Evolutionary conservation across 2,113 vertebrate genomes (phyloP), one percentile per base, ranked within the genome.

Genomic region (Xyliphius kryptos): DNA sequence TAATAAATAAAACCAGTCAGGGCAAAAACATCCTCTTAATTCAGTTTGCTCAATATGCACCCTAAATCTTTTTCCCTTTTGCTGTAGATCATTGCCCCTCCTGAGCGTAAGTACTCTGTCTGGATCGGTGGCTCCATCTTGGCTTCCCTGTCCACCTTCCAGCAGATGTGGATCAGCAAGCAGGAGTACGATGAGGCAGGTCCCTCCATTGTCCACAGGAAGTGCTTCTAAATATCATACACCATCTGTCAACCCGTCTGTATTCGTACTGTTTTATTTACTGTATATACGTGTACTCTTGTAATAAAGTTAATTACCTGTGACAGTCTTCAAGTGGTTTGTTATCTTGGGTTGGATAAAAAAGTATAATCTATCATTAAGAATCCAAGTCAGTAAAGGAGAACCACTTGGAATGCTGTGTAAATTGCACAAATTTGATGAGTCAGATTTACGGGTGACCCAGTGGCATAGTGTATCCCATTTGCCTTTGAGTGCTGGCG

Each of bases 51-150:
- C n/a, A n/a, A n/a, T n/a, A 19, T 37, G 53, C 19, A 49, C 26
- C 36, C 44, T 14, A 26, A 8, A 15, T 47, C 3, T 59, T 13
- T 43, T 43, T 9, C 10, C 11, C 21, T 21, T 2, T 43, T 56
- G 6, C 15, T 40, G 13, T 59, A 98, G 96, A 98, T 98, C 84
- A 98, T 98, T 51, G 96, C 96, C n/a, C n/a, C n/a, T n/a, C n/a
- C n/a, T n/a, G n/a, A n/a, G n/a, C n/a, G n/a, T n/a, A n/a, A n/a
- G n/a, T n/a, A n/a, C n/a, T n/a, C n/a, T n/a, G n/a, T n/a, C n/a
- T n/a, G n/a, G n/a, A n/a, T n/a, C n/a, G n/a, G 96, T 1, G 96
- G 96, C 76, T 98, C 96, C 87, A 93, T 93, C 80, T 81, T 92
- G 85, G 91, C 91, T 0, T 93, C 91, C 20, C 89, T 92, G 66